phyloP scores from a whole-genome alignment of 2,888 invertebrate genomes.

The Philereme vetulata region DNA sequence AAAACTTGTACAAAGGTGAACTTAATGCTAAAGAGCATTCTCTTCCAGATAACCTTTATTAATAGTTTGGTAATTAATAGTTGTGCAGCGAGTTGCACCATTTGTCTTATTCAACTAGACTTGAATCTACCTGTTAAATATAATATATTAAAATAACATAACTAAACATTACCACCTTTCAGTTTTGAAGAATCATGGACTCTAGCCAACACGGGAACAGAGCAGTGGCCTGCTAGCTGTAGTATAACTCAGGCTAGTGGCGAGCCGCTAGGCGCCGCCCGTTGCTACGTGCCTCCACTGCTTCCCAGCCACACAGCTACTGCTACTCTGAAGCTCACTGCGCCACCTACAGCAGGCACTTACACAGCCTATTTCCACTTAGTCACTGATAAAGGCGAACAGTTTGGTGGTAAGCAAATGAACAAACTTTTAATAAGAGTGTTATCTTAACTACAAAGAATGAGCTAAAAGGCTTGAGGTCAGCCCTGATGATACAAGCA shows the following conservation, averaged over 20 bases:
- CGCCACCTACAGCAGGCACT: conserved; percentile 89
- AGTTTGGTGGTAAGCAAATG: conserved; percentile 92
- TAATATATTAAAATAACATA: too few species aligned
- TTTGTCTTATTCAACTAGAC: too few species aligned
- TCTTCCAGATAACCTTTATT: too few species aligned
- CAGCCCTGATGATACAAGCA: too few species aligned
- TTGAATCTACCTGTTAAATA: too few species aligned
- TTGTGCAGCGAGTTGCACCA: too few species aligned
- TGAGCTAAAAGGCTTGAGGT: too few species aligned
- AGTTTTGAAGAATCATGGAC: conserved; percentile 95
- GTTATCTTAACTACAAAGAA: too few species aligned
- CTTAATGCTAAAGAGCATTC: too few species aligned
- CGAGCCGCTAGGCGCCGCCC: conserved; percentile 68
- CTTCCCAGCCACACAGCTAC: conserved; percentile 90
- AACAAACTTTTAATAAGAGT: background rate
- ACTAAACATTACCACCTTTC: conserved; percentile 18
- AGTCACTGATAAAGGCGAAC: conserved; percentile 92
- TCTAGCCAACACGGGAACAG: conserved; percentile 93
- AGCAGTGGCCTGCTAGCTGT: conserved; percentile 94
- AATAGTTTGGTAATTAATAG: too few species aligned
- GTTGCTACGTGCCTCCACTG: conserved; percentile 87
- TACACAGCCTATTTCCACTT: conserved; percentile 96
- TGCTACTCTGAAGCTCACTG: conserved; percentile 90
- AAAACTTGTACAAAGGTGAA: too few species aligned
- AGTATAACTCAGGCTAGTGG: conserved; percentile 90